These are phyloP conservation scores for Pica pica DNA, from an alignment of 2,113 vertebrate species.

Conservation along the genomic window DNA sequence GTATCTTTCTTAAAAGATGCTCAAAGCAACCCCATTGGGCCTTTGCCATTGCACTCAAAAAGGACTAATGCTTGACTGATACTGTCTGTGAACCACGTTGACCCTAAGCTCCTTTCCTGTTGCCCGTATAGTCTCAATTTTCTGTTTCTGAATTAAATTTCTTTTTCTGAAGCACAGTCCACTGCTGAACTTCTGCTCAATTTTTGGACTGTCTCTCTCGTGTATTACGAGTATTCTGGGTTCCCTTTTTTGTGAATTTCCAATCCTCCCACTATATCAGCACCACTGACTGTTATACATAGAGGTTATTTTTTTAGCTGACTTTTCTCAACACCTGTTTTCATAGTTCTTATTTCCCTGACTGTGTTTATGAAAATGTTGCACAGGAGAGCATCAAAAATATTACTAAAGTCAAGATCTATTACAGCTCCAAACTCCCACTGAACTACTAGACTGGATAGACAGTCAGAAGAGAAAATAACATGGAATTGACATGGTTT, in stretches of 20 bases:
- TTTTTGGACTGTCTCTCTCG: background rate
- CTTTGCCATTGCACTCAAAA: background rate
- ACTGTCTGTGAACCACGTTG: background rate
- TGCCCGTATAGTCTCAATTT: background rate
- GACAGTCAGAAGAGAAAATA: background rate
- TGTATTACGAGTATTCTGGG: background rate
- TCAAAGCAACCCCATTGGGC: background rate
- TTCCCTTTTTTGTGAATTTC: background rate
- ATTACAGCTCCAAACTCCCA: background rate
- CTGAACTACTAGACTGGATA: background rate
- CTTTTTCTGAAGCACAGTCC: background rate
- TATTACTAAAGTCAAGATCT: background rate
- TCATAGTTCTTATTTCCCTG: background rate
- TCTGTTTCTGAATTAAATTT: background rate
- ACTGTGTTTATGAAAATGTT: background rate
- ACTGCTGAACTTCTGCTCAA: background rate
- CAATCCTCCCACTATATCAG: background rate
- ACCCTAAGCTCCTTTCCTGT: background rate
- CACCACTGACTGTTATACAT: background rate
- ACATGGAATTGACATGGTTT: background rate
- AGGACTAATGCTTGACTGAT: background rate
- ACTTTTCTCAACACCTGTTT: background rate
- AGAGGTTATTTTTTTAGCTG: background rate
- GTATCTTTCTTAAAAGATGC: background rate
- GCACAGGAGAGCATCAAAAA: background rate